These are phyloP conservation scores for Peucedramus taeniatus DNA, from an alignment of 2,113 vertebrate genomes.

Conservation along the genomic window DNA sequence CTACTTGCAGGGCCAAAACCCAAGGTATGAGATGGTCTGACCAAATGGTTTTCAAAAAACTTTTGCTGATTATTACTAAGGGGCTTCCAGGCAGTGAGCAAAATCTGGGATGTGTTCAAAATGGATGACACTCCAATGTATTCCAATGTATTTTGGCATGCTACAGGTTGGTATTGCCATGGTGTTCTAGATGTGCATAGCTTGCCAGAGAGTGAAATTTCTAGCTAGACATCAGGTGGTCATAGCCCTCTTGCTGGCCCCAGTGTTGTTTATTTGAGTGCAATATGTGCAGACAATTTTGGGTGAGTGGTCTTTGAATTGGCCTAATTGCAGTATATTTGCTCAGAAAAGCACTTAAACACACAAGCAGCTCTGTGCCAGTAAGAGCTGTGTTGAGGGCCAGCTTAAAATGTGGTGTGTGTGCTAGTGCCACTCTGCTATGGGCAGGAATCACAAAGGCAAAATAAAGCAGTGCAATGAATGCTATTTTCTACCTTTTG, in stretches of 20 bases:
- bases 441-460: background rate
- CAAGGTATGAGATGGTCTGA: background rate
- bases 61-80: background rate
- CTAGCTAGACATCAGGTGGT: background rate
- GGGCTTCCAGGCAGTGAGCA: background rate
- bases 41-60: background rate
- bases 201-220: background rate
- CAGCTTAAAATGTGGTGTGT: background rate
- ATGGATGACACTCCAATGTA: background rate
- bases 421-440: background rate
- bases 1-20: background rate
- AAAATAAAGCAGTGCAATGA: background rate
- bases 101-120: background rate
- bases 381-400: background rate
- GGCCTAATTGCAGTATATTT: conserved; percentile 27
- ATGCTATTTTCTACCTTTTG: background rate
- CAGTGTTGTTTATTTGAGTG: background rate
- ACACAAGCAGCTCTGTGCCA: background rate
- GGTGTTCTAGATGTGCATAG: background rate
- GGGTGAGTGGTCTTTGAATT: background rate
- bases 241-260: background rate
- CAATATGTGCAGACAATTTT: background rate
- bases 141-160: background rate
- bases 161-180: background rate
- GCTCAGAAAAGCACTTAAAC: conserved; percentile 1